A percentile compares a stretch with the other conserved stretches of the same genome.
Evolutionary conservation across 1,140 invertebrate species (phyloP).

Genomic region (Oncopodura yosiiana): DNA sequence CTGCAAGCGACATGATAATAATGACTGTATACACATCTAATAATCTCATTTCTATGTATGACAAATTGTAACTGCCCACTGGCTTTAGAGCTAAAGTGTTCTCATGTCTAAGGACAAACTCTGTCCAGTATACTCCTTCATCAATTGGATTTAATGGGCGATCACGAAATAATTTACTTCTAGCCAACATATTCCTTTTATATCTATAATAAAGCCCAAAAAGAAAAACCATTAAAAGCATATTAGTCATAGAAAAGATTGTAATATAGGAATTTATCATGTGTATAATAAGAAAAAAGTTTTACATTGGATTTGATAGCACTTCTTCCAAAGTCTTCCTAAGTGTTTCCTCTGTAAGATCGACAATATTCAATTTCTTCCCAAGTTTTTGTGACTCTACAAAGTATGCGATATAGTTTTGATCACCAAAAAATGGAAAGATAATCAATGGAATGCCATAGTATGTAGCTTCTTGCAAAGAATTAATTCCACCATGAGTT

Average conservation of each 20-base stretch:
- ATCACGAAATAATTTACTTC: neutral
- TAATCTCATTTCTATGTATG: neutral
- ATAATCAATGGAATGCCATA: slow-evolving; percentile 40
- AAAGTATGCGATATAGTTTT: slow-evolving; percentile 25
- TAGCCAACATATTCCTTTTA: slow-evolving; percentile 2
- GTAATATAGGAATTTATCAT: neutral
- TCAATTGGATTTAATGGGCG: no score
- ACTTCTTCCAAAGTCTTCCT: slow-evolving; percentile 16
- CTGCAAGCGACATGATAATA: no score
- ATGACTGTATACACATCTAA: no score
- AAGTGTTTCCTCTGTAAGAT: slow-evolving; percentile 15
- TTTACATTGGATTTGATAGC: slow-evolving; percentile 5
- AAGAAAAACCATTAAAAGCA: neutral
- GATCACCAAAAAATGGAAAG: slow-evolving; percentile 32
- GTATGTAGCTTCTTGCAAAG: slow-evolving; percentile 39
- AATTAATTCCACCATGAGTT: slow-evolving; percentile 41
- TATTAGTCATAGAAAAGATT: neutral
- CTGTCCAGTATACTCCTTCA: no score
- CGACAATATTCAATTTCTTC: slow-evolving; percentile 11
- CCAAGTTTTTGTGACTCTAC: slow-evolving; percentile 35
- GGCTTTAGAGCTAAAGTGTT: slow-evolving; percentile 2
- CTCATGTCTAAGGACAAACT: no score
- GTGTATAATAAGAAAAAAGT: neutral
- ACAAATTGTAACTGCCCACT: neutral
- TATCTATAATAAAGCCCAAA: no score